A percentile compares a stretch with the other conserved stretches of the same genome.
Evolutionary conservation across 53 echinoderm and acorn worm genomes (phyloP).

Genomic region (Luidia sarsii): DNA sequence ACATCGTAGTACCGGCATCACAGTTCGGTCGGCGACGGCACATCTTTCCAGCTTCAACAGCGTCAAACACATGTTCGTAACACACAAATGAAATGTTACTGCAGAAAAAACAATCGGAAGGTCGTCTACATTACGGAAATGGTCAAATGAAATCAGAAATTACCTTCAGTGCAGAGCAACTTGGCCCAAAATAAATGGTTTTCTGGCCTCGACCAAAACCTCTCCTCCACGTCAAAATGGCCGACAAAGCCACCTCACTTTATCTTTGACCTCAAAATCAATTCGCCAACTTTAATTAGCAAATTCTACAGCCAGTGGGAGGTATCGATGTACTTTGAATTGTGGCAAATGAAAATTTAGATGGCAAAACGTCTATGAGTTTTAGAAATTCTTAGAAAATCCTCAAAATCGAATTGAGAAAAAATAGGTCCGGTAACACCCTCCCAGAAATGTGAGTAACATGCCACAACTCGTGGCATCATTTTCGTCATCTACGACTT

Average conservation of each 20-base stretch:
- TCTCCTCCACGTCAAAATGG: constrained; percentile 58
- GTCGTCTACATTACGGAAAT: too few relatives aligned
- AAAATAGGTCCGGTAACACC: constrained; percentile 44
- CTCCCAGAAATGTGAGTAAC: constrained; percentile 23
- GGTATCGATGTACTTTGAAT: too few relatives aligned
- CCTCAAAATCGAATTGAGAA: background rate
- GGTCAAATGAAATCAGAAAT: constrained; percentile 2
- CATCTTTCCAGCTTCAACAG: too few relatives aligned
- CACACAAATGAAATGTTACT: too few relatives aligned
- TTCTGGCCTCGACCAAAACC: constrained; percentile 21
- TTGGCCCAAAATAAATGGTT: background rate
- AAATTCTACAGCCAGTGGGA: background rate
- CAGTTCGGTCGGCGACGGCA: too few relatives aligned
- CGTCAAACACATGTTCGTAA: too few relatives aligned
- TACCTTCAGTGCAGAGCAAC: background rate
- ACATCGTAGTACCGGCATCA: too few relatives aligned
- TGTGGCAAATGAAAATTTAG: too few relatives aligned
- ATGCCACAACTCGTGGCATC: constrained; percentile 64
- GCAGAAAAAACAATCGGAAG: background rate
- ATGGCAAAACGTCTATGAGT: too few relatives aligned
- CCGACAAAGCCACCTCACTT: constrained; percentile 49
- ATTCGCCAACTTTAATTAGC: constrained; percentile 29
- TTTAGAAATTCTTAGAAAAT: background rate
- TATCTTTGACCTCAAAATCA: constrained; percentile 48
- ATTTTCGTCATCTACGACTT: constrained; percentile 54